Percentiles rank a stretch among this genome's conserved stretches.
Evolutionary conservation across 2,797 vertebrate genomes (phyloP).

Genomic region (Mycteria americana): DNA sequence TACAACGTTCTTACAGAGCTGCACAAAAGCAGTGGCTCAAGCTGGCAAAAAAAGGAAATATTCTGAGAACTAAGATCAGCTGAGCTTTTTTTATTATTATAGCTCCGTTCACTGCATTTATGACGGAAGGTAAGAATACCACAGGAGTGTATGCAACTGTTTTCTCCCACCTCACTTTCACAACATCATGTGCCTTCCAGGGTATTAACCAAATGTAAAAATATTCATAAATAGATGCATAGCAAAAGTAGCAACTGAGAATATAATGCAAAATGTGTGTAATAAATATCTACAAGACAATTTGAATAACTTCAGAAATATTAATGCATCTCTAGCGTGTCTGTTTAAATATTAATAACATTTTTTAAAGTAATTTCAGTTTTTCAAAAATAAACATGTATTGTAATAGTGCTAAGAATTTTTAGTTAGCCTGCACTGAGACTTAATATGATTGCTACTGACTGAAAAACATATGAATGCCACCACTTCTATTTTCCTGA

Average conservation of each 20-base stretch:
- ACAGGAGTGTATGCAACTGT: background rate
- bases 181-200: background rate
- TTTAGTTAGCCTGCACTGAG: background rate
- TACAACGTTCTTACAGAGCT: background rate
- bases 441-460: background rate
- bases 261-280: background rate
- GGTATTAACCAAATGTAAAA: background rate
- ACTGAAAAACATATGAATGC: background rate
- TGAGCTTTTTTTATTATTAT: background rate
- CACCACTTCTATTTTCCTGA: background rate
- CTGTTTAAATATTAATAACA: background rate
- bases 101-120: background rate
- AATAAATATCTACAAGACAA: background rate
- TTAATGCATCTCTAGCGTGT: background rate
- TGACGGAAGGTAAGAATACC: accelerated
- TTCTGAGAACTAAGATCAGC: background rate
- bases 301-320: background rate
- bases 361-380: background rate
- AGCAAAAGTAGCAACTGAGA: background rate
- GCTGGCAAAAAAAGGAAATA: background rate
- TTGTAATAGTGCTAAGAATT: background rate
- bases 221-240: background rate
- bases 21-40: background rate
- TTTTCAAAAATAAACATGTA: background rate
- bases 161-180: background rate